Evolutionary conservation across 2,888 invertebrate species (phyloP).

Genomic region (Eubasilissa splendida): DNA sequence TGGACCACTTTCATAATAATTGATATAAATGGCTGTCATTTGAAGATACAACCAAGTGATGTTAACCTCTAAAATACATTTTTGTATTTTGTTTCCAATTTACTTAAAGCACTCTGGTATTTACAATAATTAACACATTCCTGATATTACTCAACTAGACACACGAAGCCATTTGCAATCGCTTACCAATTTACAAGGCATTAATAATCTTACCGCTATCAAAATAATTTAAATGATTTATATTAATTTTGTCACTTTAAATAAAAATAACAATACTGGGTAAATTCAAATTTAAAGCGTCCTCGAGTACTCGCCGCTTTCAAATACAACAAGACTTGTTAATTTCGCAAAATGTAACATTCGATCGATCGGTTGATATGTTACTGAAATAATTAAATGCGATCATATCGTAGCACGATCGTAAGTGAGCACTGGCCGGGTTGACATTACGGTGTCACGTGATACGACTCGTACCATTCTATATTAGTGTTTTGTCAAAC

Average conservation of each 20-base stretch:
- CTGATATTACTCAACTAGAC: background rate
- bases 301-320: background rate
- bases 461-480: background rate
- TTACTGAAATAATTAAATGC: background rate
- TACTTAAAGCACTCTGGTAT: background rate
- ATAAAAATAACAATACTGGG: constrained; percentile 23
- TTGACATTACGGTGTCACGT: too few species aligned
- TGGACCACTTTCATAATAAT: too few species aligned
- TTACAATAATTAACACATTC: background rate
- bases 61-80: too few species aligned
- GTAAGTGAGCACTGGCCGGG: background rate
- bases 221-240: constrained; percentile 50
- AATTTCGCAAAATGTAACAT: background rate
- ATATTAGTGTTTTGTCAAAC: background rate
- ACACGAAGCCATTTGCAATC: background rate
- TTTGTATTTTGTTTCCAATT: background rate
- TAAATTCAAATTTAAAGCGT: constrained; percentile 47
- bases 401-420: background rate
- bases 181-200: constrained; percentile 16
- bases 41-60: too few species aligned
- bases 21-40: too few species aligned
- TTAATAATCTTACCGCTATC: constrained; percentile 4
- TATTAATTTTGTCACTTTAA: constrained; percentile 51
- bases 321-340: background rate
- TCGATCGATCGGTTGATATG: background rate